Evolutionary conservation across 1,140 invertebrate species (phyloP).

Genomic region (Neodiprion pinetum): DNA sequence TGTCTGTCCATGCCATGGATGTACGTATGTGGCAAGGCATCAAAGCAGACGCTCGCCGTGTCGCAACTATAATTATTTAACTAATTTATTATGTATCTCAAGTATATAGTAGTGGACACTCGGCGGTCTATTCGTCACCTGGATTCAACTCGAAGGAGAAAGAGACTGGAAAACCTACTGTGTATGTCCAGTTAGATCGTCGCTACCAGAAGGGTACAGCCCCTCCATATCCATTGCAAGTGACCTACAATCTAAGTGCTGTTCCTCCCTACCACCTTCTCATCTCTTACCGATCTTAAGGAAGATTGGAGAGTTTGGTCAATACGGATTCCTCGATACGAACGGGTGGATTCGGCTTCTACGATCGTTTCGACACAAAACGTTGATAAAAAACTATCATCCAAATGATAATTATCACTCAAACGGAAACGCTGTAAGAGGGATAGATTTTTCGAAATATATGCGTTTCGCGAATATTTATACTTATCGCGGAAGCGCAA

Average conservation of each 20-base stretch:
- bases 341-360: not conserved
- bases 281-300: conserved; percentile 15
- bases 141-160: conserved; percentile 50
- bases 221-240: conserved; percentile 30
- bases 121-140: conserved; percentile 33
- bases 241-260: conserved; percentile 51
- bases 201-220: conserved; percentile 47
- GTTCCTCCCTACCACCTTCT: conserved; percentile 28
- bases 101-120: conserved; percentile 2
- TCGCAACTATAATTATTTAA: conserved; percentile 6
- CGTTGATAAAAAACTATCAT: too few relatives aligned
- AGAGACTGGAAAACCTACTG: conserved; percentile 51
- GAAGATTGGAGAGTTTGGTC: not conserved
- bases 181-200: conserved; percentile 57
- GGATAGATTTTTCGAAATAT: too few relatives aligned
- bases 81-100: not conserved
- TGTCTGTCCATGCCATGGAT: too few relatives aligned
- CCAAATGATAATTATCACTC: too few relatives aligned
- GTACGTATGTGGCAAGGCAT: too few relatives aligned
- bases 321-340: not conserved
- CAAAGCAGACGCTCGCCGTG: not conserved
- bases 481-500: too few relatives aligned
- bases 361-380: too few relatives aligned
- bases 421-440: too few relatives aligned
- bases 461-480: too few relatives aligned